Percentiles rank a stretch among this genome's conserved stretches.
Evolutionary conservation across 2,113 vertebrate species (phyloP).

Genomic region (Oceanodroma tethys): DNA sequence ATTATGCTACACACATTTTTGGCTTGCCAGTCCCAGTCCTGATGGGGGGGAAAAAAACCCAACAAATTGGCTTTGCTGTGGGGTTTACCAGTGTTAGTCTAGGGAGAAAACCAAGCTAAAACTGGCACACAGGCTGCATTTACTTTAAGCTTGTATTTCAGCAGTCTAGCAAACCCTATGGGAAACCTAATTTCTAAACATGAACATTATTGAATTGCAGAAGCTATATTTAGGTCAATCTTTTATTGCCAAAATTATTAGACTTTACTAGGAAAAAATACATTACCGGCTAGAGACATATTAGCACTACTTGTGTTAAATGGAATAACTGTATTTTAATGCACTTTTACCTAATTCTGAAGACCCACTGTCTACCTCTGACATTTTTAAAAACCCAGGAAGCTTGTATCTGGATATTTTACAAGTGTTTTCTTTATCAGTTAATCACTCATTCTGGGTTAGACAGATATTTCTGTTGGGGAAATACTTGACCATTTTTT

Average conservation of each 20-base stretch:
- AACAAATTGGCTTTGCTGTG: not conserved
- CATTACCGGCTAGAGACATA: not conserved
- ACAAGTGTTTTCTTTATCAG: not conserved
- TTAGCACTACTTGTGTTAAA: not conserved
- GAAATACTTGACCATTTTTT: not conserved
- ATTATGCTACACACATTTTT: not conserved
- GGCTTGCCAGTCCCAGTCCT: not conserved
- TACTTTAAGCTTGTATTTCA: not conserved
- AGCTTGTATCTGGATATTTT: not conserved
- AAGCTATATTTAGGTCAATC: not conserved
- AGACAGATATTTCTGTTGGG: not conserved
- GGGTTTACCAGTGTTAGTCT: not conserved
- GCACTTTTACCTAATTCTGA: not conserved
- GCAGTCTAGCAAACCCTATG: not conserved
- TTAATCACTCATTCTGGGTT: not conserved
- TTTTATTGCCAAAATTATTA: not conserved
- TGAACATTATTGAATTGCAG: not conserved
- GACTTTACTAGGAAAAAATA: not conserved
- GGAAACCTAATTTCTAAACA: not conserved
- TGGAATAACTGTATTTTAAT: not conserved
- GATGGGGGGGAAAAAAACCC: accelerated
- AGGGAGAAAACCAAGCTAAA: not conserved
- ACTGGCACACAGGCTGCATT: not conserved
- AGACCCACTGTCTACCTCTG: not conserved
- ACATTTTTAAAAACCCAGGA: not conserved